Evolutionary conservation across 2,797 vertebrate genomes (phyloP), one percentile per base, ranked within the genome.

Genomic region (Galago senegalensis): DNA sequence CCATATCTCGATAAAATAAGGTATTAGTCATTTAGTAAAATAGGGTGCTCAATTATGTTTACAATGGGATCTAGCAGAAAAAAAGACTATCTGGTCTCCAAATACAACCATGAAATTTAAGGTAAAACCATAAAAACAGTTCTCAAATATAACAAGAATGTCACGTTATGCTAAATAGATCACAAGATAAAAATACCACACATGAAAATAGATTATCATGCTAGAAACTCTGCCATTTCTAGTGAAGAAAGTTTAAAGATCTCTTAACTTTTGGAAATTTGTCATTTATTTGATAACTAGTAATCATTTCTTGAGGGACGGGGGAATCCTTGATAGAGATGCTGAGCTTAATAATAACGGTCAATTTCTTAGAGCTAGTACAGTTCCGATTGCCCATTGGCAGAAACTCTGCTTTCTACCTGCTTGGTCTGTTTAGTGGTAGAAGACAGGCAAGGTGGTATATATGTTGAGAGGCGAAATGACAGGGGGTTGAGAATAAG

Each of bases 81-180:
- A 69, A 80, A 93, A 84, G 58, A 49, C 75, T 91, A 65, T 82
- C 4, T 67, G 12, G 31, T 65, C n/a, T 84, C 34, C 16, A 81
- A 89, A 94, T 69, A 2, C 27, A 89, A 94, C 84, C 14, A 14
- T 69, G 34, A 65, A 49, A 85, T 80, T 75, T 95, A 96, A 91
- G 11, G 29, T 46, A 90, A 95, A 87, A 75, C 0, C 53, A 4
- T 80, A 81, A 72, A 83, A 80, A 81, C 14, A 56, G 13, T 93
- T 92, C 43, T 94, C 86, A 75, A 92, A 76, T 92, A 82, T 89
- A 80, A 81, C 5, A 84, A 83, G 49, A 86, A 77, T 46, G 65
- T 40, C 72, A 37, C 17, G 6, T 79, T 90, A 12, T 87, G 76
- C 73, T 91, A 87, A 93, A 72, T 46, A 96, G 31, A 94, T 58